phyloP scores from a whole-genome alignment of 2,113 vertebrate species.

The Galeopterus variegatus region DNA sequence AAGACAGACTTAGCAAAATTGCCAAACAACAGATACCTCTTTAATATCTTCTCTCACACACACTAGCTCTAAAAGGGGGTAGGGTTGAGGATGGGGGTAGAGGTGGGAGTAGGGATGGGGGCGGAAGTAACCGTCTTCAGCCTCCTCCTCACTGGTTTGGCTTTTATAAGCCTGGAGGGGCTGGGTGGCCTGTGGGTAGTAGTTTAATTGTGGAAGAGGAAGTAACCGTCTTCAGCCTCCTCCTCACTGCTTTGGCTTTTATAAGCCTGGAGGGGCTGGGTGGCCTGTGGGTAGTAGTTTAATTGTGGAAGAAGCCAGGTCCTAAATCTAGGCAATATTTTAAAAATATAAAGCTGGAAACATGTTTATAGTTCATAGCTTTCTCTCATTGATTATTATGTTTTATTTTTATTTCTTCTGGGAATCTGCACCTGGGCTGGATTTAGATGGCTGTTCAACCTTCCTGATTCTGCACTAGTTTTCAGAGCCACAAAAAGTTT shows the following conservation, averaged over 20 bases:
- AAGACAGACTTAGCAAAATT: conserved; percentile 95
- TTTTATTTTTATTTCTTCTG: conserved; percentile 61
- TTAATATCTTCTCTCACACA: conserved; percentile 89
- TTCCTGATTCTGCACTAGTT: conserved; percentile 23
- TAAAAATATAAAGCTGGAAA: conserved; percentile 45
- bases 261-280: conserved; percentile 75
- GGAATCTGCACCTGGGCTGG: conserved; percentile 49
- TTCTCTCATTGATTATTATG: conserved; percentile 11
- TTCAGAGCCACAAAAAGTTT: conserved; percentile 73
- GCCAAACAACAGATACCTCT: conserved; percentile 93
- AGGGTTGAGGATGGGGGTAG: neutral
- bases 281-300: conserved; percentile 79
- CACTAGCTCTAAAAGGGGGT: conserved; percentile 75
- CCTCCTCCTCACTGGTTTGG: conserved; percentile 78
- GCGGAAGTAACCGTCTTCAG: conserved; percentile 32
- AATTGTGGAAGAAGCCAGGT: conserved; percentile 80
- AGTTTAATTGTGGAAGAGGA: conserved; percentile 79
- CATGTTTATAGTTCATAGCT: conserved; percentile 10
- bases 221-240: conserved; percentile 30
- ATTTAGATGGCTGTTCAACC: neutral
- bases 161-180: conserved; percentile 81
- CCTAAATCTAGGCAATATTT: conserved; percentile 74
- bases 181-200: conserved; percentile 75
- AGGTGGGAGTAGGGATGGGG: neutral
- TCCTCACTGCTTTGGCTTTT: conserved; percentile 83